A percentile compares a stretch with the other conserved stretches of the same genome.
phyloP scores from a whole-genome alignment of 2,113 vertebrate species.

The Ciconia boyciana region DNA sequence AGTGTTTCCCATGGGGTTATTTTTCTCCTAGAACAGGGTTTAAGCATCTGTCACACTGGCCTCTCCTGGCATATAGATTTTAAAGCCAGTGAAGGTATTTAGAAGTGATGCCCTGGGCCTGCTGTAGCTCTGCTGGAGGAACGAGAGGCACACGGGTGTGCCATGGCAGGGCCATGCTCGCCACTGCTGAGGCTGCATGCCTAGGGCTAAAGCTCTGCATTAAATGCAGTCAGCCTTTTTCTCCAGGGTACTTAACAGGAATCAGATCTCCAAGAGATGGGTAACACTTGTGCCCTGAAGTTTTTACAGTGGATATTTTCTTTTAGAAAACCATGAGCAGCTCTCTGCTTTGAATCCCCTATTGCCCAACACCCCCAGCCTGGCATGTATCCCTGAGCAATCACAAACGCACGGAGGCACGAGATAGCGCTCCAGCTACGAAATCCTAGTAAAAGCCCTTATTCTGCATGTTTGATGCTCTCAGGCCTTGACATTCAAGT shows the following conservation, averaged over 20 bases:
- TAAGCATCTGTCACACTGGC: fast-evolving
- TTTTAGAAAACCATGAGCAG: background rate
- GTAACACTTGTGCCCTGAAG: background rate
- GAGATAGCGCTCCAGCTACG: background rate
- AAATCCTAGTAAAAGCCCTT: background rate
- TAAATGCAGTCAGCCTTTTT: background rate
- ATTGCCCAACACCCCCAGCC: background rate
- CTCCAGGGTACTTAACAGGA: background rate
- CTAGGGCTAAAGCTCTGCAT: background rate
- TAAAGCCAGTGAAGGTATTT: background rate
- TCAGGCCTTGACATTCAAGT: background rate
- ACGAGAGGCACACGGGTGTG: background rate
- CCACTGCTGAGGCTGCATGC: background rate
- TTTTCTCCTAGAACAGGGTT: background rate
- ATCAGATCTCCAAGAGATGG: background rate
- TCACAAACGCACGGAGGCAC: fast-evolving
- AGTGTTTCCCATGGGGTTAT: background rate
- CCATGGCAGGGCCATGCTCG: background rate
- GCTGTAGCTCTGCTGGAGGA: background rate
- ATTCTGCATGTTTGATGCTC: background rate
- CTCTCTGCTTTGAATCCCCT: background rate
- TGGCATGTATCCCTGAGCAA: background rate
- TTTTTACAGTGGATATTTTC: background rate
- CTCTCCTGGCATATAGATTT: background rate
- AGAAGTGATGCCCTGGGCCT: background rate